Conservation (phyloP, 2,888 invertebrate species). For the Rotaria magnacalcarata region DNA sequence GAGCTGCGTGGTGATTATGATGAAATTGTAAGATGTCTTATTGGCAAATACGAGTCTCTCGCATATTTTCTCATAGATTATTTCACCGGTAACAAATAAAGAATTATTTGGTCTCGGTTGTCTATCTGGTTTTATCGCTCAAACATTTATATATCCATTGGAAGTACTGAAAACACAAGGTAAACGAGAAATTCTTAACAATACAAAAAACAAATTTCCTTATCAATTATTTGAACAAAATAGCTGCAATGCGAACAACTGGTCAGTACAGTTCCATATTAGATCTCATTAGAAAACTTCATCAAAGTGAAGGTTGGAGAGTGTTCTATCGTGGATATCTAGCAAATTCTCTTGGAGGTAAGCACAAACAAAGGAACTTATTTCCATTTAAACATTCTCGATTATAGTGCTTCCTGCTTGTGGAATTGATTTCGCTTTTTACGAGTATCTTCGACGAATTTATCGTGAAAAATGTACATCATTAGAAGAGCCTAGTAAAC, state of each 20-base stretch:
- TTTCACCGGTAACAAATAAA: conserved; percentile 4
- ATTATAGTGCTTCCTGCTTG: conserved; percentile 74
- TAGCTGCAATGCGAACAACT: conserved; percentile 85
- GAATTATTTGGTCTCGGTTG: conserved; percentile 26
- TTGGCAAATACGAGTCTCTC: not conserved
- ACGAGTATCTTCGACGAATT: conserved; percentile 65
- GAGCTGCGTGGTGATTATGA: conserved; percentile 27
- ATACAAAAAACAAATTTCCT: too few species aligned
- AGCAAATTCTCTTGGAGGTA: conserved; percentile 77
- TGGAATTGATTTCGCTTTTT: conserved; percentile 91
- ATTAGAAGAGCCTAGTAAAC: not conserved
- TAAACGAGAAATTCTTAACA: not conserved
- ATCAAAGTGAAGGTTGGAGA: conserved; percentile 70
- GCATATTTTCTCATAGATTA: not conserved
- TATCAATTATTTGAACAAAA: too few species aligned
- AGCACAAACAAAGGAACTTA: not conserved
- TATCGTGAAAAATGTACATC: conserved; percentile 16
- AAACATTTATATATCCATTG: conserved; percentile 91
- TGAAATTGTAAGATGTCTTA: not conserved
- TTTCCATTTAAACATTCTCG: not conserved
- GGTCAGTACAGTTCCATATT: conserved; percentile 67
- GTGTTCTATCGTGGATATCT: conserved; percentile 91
- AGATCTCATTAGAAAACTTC: conserved; percentile 40
- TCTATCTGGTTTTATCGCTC: conserved; percentile 86
- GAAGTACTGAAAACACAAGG: conserved; percentile 74